These are phyloP conservation scores for Alces alces DNA, from an alignment of 2,113 vertebrate genomes.

Conservation along the genomic window DNA sequence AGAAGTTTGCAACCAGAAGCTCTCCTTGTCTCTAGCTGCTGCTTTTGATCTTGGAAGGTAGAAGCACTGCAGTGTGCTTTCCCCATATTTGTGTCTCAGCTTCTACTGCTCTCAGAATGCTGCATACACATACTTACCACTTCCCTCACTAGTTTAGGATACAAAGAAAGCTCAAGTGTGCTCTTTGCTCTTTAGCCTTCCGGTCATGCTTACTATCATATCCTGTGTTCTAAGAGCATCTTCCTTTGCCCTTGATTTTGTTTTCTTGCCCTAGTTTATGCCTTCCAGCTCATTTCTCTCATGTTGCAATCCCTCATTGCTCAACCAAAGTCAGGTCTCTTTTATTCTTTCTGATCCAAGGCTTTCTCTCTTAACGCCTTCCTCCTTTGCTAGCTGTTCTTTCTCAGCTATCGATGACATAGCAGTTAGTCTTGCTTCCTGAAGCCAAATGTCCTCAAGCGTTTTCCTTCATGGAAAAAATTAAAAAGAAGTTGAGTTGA, in stretches of 20 bases:
- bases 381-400: neutral
- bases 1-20: constrained; percentile 1
- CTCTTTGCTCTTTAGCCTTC: neutral
- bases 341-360: constrained; percentile 3
- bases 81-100: neutral
- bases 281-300: constrained; percentile 43
- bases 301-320: constrained; percentile 42
- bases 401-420: neutral
- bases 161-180: neutral
- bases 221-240: constrained; percentile 31
- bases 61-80: neutral
- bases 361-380: neutral
- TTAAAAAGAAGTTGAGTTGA: neutral
- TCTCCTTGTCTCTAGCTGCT: neutral
- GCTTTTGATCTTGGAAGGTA: constrained; percentile 26
- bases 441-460: constrained; percentile 27
- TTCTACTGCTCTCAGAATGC: neutral
- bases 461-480: constrained; percentile 49
- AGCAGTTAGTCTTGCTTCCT: constrained; percentile 30
- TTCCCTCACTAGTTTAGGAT: constrained; percentile 15
- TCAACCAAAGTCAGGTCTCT: constrained; percentile 38
- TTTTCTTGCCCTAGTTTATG: constrained; percentile 32
- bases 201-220: neutral
- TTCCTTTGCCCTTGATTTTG: constrained; percentile 56
- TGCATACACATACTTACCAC: neutral